Evolutionary conservation across 1,140 invertebrate species (phyloP).

Genomic region (Drosophila eugracilis): DNA sequence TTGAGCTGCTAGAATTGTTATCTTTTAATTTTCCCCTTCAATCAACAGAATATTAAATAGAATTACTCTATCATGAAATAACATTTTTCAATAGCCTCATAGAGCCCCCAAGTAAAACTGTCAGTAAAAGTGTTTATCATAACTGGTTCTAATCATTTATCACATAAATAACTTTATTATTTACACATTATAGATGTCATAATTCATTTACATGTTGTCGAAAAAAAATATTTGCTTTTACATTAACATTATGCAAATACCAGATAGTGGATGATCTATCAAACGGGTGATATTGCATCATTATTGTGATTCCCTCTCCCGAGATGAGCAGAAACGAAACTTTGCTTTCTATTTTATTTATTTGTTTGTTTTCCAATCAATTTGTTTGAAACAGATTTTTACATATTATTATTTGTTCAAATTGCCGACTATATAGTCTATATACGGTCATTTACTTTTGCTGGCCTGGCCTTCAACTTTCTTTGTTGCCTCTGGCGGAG

Average conservation of each 20-base stretch:
- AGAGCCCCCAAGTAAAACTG: conserved; percentile 6
- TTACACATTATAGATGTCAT: conserved; percentile 32
- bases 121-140: conserved; percentile 21
- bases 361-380: conserved; percentile 32
- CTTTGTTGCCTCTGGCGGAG: conserved; percentile 61
- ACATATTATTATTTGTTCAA: conserved; percentile 41
- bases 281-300: conserved; percentile 32
- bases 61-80: conserved; percentile 3
- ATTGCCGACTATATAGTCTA: conserved; percentile 59
- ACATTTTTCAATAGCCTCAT: background rate
- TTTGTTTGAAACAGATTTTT: conserved; percentile 51
- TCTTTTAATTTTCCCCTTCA: background rate
- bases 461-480: conserved; percentile 79
- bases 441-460: conserved; percentile 75
- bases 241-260: background rate
- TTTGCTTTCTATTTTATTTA: conserved; percentile 16
- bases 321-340: background rate
- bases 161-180: conserved; percentile 7
- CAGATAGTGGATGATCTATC: conserved; percentile 23
- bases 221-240: conserved; percentile 20
- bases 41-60: background rate
- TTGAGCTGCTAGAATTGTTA: background rate
- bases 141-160: conserved; percentile 20
- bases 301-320: conserved; percentile 19
- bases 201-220: conserved; percentile 26